phyloP scores from a whole-genome alignment of 2,113 vertebrate genomes.

The Hippolais icterina region DNA sequence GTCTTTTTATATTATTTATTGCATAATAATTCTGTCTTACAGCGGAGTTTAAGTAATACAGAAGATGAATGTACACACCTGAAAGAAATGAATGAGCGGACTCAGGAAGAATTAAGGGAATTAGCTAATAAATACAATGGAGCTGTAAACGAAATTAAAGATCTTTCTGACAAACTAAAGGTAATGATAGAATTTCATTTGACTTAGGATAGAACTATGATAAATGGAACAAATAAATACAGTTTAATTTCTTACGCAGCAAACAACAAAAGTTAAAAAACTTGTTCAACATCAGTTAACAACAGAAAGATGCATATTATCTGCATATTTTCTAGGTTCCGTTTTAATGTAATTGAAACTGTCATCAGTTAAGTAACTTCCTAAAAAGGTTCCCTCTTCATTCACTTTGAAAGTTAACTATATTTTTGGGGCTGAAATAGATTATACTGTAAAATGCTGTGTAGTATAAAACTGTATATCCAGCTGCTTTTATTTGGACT shows the following conservation, averaged over 20 bases:
- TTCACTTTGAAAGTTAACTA: not conserved
- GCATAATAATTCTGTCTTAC: constrained; percentile 35
- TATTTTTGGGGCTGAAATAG: not conserved
- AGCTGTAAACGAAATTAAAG: constrained; percentile 96
- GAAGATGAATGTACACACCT: constrained; percentile 99
- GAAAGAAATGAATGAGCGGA: constrained; percentile 95
- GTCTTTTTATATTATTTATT: not conserved
- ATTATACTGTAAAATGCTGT: not conserved
- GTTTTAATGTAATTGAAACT: not conserved
- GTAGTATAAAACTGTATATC: not conserved
- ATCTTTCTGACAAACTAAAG: constrained; percentile 97
- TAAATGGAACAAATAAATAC: not conserved
- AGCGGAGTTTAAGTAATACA: constrained; percentile 95
- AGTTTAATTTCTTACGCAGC: not conserved
- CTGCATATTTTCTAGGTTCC: not conserved
- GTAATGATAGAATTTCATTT: constrained; percentile 63
- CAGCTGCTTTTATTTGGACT: not conserved
- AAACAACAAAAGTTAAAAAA: not conserved
- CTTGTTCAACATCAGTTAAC: not conserved
- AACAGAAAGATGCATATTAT: not conserved
- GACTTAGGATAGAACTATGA: not conserved
- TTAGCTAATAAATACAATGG: constrained; percentile 97
- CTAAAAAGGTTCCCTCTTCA: not conserved
- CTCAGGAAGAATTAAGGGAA: constrained; percentile 94
- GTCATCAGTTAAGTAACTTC: not conserved